phyloP scores from a whole-genome alignment of 2,888 invertebrate species.

The Litoditis marina region DNA sequence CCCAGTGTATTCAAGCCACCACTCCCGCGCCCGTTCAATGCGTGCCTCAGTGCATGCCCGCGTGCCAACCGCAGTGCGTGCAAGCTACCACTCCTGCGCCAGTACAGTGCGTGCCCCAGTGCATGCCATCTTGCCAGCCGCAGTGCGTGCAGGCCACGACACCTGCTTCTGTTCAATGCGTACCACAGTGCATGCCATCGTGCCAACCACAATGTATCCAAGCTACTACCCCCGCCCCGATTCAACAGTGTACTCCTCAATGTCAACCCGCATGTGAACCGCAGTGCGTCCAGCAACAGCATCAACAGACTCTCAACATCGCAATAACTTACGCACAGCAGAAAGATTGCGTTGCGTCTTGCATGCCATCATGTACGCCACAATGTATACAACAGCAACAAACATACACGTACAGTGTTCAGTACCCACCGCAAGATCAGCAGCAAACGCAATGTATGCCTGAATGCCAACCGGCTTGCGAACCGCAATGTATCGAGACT shows the following conservation, averaged over 20 bases:
- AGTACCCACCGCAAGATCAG: no score
- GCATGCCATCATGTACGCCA: conserved; percentile 2
- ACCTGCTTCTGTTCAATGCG: background rate
- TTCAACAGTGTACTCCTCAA: conserved; percentile 21
- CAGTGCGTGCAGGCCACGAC: conserved; percentile 16
- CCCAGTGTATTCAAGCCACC: conserved; percentile 24
- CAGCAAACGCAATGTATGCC: conserved; percentile 1
- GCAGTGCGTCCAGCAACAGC: conserved; percentile 17
- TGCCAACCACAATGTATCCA: conserved; percentile 23
- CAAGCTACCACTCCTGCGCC: conserved; percentile 6
- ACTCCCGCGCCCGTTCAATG: conserved; percentile 15
- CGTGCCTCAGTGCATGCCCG: conserved; percentile 26
- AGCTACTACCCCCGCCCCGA: conserved; percentile 19
- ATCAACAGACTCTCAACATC: background rate
- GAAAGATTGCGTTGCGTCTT: background rate
- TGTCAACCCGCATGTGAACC: conserved; percentile 32
- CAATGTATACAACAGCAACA: background rate
- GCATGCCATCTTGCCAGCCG: conserved; percentile 28
- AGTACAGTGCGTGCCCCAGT: conserved; percentile 21
- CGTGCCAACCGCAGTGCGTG: conserved; percentile 28
- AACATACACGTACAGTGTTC: no score
- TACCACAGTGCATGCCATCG: conserved; percentile 20
- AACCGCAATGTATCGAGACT: conserved; percentile 1
- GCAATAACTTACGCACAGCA: background rate
- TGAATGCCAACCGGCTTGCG: conserved; percentile 16